Evolutionary conservation across 2,797 vertebrate genomes (phyloP), one percentile per base, ranked within the genome.

Genomic region (Acropternis orthonyx): DNA sequence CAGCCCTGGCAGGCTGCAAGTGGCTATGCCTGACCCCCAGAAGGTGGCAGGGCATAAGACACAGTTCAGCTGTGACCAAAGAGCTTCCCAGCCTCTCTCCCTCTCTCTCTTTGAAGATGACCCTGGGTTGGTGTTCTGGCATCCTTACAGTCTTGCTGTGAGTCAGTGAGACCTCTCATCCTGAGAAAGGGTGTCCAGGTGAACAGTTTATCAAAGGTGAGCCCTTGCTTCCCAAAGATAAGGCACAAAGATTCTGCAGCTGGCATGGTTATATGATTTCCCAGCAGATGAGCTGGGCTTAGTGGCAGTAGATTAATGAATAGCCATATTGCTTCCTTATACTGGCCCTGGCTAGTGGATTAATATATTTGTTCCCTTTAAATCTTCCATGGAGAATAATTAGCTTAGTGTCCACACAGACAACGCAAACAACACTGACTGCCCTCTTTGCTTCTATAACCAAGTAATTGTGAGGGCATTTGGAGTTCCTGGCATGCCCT

Each of bases 331-430:
- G 72, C 82, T 95, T 96, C 69, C 44, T 95, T 89, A 94, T 95
- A 96, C 92, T 94, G 93, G 94, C 95, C 95, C 92, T 78, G 78
- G 88, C 90, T 95, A 93, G 93, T 96, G 92, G 75, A 87, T 96
- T 95, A 95, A 94, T 85, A 74, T 75, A 80, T 84, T 74, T 92
- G 87, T 91, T 96, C 92, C 93, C 93, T 95, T 97, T 92, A 94
- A 86, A 93, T 85, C 65, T 91, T 93, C 91, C 56, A 4, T 46
- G 46, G 61, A 92, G 81, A 80, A 54, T 89, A 73, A 56, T 88
- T 85, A 96, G 96, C 91, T 96, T 91, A 88, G 61, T 82, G 90
- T 92, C 88, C 83, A 73, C 69, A 26, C 49, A 96, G 58, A 66
- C 3, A 5, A 93, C 63, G 63, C 0, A 0, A 95, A 91, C 72